Base-by-base conservation (phyloP, 2,888 invertebrate species). In the Cistogaster globosa region DNA sequence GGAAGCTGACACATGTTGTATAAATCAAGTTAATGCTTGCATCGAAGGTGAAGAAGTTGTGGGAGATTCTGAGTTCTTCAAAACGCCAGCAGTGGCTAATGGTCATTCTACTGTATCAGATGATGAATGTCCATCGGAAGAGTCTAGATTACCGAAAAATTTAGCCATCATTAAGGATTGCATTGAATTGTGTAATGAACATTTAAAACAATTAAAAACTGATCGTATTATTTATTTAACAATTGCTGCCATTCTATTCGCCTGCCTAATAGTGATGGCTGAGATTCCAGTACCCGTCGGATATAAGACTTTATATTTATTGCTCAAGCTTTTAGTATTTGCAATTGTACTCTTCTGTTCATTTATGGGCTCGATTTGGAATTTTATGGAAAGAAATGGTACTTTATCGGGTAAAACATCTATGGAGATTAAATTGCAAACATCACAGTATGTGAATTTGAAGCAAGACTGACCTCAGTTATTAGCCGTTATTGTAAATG, bases 341-440 rank as follows among this genome's bases (percentile, higher is more conserved):
- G 94, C 94, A 14, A 88, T 95, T 26, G 93, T 95, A 87, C 94
- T 96, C 71, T 97, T 96, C 90, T 94, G 94, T 86, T 87, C 96
- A 20, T 94, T 96, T 87, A 97, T 97, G 97, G 96, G 95, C 45
- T 94, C 96, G 0, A 90, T 97, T 86, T 97, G 97, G 97, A 96
- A 97, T 91, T 94, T 94, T 87, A 96, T 97, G 86, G 97, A 97
- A 91, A 94, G 94, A 87, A 96, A 97, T 92, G 96, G 96, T 57
- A 93, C 97, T 18, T 94, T 95, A 88, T 95, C 97, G n/a, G 96
- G 96, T 9, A 94, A 95, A 89, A 93, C 94, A 75, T 95, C 95
- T 1, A 95, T 97, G 94, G 94, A 96, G 89, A 94, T 96, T 18
- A 90, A 90, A 87, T 85, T 92, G 45, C 75, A 72, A 60, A 62